phyloP scores from a whole-genome alignment of 2,888 invertebrate species.

The Macrophya alboannulata region DNA sequence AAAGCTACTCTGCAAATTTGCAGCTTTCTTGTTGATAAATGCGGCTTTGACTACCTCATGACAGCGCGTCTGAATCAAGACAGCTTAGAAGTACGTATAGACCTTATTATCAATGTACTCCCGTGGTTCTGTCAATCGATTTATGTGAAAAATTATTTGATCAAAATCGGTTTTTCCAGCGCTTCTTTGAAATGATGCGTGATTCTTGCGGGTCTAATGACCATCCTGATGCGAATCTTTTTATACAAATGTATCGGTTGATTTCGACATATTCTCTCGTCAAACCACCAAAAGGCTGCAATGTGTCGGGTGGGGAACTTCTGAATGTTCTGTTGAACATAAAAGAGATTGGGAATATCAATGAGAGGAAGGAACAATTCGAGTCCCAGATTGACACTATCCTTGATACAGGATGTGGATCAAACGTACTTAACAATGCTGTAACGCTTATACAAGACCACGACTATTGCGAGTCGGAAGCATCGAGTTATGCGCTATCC shows the following conservation, averaged over 20 bases:
- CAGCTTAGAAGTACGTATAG: not conserved
- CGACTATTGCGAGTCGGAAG: conserved; percentile 39
- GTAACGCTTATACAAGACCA: conserved; percentile 40
- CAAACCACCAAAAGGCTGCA: conserved; percentile 43
- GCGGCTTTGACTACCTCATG: conserved; percentile 56
- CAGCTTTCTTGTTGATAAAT: conserved; percentile 52
- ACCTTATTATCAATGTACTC: not conserved
- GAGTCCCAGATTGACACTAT: conserved; percentile 51
- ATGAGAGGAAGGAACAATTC: conserved; percentile 22
- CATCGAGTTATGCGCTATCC: conserved; percentile 50
- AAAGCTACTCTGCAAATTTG: conserved; percentile 51
- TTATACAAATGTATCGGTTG: conserved; percentile 43
- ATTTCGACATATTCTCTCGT: conserved; percentile 38
- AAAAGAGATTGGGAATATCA: conserved; percentile 23
- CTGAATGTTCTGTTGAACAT: not conserved
- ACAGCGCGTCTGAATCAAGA: conserved; percentile 28
- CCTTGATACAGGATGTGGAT: conserved; percentile 26
- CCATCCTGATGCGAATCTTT: conserved; percentile 36
- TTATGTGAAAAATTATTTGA: too few relatives aligned
- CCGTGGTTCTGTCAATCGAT: too few relatives aligned
- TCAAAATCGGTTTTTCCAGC: conserved; percentile 16
- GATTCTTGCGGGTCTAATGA: conserved; percentile 47
- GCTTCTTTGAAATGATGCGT: conserved; percentile 54
- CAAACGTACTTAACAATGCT: not conserved
- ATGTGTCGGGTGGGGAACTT: conserved; percentile 33